Evolutionary conservation across 2,797 vertebrate species (phyloP).

Genomic region (Rhinichthys osculus): DNA sequence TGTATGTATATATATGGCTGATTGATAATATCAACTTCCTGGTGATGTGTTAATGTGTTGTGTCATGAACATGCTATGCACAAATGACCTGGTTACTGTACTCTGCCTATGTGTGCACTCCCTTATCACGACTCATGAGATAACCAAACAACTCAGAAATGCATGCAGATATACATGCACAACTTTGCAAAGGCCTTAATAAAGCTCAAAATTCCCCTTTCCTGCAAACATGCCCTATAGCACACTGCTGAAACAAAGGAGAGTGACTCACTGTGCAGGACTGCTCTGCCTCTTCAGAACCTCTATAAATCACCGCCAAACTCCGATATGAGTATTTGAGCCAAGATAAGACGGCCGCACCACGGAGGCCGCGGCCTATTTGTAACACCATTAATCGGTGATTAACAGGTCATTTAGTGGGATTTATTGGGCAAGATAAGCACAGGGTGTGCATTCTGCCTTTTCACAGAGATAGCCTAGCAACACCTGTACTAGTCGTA

Average conservation of each 20-base stretch:
- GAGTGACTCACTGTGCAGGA: constrained; percentile 20
- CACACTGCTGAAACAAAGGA: constrained; percentile 1
- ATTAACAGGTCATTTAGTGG: constrained; percentile 79
- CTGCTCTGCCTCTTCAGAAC: constrained; percentile 33
- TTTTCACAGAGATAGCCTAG: constrained; percentile 24
- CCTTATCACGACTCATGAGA: constrained; percentile 27
- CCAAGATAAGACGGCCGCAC: constrained; percentile 71
- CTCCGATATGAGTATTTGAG: constrained; percentile 66
- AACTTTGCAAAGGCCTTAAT: background rate
- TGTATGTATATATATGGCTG: background rate
- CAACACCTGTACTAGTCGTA: constrained; percentile 35
- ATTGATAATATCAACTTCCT: background rate
- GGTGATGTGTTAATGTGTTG: background rate
- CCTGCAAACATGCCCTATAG: constrained; percentile 28
- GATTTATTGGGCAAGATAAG: constrained; percentile 80
- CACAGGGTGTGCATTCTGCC: constrained; percentile 71
- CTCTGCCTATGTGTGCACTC: constrained; percentile 7
- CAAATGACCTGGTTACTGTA: constrained; percentile 3
- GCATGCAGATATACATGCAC: background rate
- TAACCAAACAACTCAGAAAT: constrained; percentile 22
- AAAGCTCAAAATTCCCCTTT: background rate
- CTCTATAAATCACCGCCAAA: constrained; percentile 55
- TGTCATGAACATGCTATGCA: background rate
- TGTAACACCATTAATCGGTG: constrained; percentile 77
- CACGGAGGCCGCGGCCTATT: constrained; percentile 72